These are phyloP conservation scores for Bibio marci DNA, from an alignment of 2,888 invertebrate genomes.

Conservation along the genomic window DNA sequence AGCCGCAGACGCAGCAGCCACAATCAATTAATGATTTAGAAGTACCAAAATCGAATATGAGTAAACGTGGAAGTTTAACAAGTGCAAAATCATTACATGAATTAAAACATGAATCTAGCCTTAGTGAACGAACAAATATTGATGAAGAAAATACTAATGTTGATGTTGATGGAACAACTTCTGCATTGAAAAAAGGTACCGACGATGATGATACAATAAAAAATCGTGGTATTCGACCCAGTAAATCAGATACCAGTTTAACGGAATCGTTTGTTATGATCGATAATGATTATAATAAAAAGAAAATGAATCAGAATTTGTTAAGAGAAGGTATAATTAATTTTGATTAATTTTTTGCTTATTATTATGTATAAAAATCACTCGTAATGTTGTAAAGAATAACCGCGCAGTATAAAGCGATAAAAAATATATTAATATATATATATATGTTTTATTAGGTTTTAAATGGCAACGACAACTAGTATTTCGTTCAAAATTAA, in stretches of 20 bases:
- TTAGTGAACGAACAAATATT: background rate
- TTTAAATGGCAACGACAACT: conserved; percentile 85
- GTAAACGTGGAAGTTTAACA: conserved; percentile 18
- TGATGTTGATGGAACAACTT: background rate
- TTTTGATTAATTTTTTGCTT: background rate
- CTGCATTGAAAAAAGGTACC: conserved; percentile 14
- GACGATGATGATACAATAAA: conserved; percentile 30
- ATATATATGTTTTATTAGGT: conserved; percentile 29
- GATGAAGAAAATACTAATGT: background rate
- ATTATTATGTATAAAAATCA: no score
- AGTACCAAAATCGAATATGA: conserved; percentile 2
- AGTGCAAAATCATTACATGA: conserved; percentile 28
- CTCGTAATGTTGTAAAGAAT: no score
- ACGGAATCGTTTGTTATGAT: conserved; percentile 81
- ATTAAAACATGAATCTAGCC: conserved; percentile 23
- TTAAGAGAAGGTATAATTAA: conserved; percentile 25
- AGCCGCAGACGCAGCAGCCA: background rate
- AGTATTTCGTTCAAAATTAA: conserved; percentile 84
- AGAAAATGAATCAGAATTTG: conserved; percentile 21
- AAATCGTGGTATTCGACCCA: conserved; percentile 55
- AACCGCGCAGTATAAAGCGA: no score
- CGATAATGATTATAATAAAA: conserved; percentile 26
- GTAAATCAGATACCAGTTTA: conserved; percentile 81
- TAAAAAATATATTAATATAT: conserved; percentile 15
- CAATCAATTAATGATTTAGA: background rate